Conservation (phyloP, 2,797 vertebrate genomes). For the Scyliorhinus canicula region DNA sequence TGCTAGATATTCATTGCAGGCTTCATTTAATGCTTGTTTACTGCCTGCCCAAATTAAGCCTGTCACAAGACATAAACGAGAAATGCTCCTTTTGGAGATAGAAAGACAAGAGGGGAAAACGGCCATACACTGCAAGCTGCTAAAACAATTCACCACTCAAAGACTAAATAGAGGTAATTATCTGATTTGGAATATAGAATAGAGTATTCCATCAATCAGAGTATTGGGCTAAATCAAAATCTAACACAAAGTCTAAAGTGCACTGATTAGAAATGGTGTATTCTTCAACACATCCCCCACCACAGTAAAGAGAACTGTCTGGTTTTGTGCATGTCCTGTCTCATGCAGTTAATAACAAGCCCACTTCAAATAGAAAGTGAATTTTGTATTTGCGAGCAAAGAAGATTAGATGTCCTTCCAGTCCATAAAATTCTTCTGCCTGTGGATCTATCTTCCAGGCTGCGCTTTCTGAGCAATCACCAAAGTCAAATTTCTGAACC, state of each 20-base stretch:
- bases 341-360: neutral
- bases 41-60: neutral
- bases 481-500: neutral
- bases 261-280: conserved; percentile 14
- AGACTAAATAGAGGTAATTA: neutral
- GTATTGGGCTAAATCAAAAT: neutral
- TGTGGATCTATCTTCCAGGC: neutral
- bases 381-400: neutral
- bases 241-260: conserved; percentile 6
- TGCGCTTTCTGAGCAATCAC: neutral
- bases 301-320: conserved; percentile 13
- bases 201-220: neutral
- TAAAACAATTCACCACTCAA: neutral
- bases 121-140: neutral
- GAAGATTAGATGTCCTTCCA: neutral
- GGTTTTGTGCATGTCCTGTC: neutral
- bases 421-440: neutral
- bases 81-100: neutral
- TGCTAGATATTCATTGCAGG: neutral
- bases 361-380: neutral
- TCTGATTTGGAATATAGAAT: neutral
- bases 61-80: neutral
- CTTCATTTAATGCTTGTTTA: conserved; percentile 13
- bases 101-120: neutral
- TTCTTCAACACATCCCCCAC: neutral